Evolutionary conservation across 92 coral and sea anemone genomes (phyloP).

Genomic region (Umimayanthus chanpuru): DNA sequence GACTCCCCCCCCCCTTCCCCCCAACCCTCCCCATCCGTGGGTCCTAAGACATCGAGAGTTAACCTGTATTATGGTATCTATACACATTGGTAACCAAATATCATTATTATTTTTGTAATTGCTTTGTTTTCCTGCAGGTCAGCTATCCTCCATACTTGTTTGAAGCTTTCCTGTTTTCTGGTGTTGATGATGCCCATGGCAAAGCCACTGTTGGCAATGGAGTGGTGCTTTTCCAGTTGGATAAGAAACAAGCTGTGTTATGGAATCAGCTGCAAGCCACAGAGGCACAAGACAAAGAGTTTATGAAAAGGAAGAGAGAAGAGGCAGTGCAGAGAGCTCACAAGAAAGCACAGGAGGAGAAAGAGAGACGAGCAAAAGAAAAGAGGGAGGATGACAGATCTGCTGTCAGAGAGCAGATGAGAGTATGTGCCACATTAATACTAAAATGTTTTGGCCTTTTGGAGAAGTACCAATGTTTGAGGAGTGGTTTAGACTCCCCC

Average conservation of each 20-base stretch:
- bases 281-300: slow-evolving; percentile 84
- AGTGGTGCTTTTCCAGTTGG: slow-evolving; percentile 73
- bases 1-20: no score
- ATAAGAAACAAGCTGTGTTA: slow-evolving; percentile 69
- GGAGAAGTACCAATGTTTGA: no score
- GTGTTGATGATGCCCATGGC: slow-evolving; percentile 81
- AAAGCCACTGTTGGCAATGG: slow-evolving; percentile 88
- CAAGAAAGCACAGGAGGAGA: slow-evolving; percentile 68
- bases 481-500: no score
- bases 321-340: slow-evolving; percentile 88
- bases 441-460: no score
- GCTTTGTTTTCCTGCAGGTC: slow-evolving; percentile 53
- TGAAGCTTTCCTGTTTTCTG: slow-evolving; percentile 84
- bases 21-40: no score
- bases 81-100: background rate
- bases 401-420: slow-evolving; percentile 91
- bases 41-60: no score
- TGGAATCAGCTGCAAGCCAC: slow-evolving; percentile 80
- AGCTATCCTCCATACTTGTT: slow-evolving; percentile 97
- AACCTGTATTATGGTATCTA: no score
- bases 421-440: slow-evolving; percentile 46
- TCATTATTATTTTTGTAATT: background rate
- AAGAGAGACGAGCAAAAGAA: slow-evolving; percentile 63
- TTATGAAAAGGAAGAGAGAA: slow-evolving; percentile 75
- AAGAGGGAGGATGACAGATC: slow-evolving; percentile 88